Base-by-base conservation (phyloP, 2,113 vertebrate genomes). In the Zosterops hypoxanthus region DNA sequence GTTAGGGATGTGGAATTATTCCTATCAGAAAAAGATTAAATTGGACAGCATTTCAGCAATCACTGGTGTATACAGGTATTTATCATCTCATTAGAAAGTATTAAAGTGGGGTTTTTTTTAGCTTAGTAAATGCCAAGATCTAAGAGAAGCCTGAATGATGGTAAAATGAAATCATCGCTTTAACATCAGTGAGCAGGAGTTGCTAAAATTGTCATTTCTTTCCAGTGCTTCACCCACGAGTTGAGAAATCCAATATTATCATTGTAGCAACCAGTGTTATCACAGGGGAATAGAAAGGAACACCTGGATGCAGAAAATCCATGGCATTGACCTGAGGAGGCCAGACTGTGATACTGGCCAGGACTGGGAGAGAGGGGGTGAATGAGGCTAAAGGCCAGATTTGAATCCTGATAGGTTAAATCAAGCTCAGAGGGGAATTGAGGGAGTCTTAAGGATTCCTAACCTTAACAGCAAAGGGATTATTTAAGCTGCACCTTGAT, bases 291-390 rank as follows among this genome's bases (percentile, higher is more conserved):
- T 66, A 92, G 82, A 93, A 90, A 80, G 57, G 72, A 94, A 70
- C 86, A 97, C n/a, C 89, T 73, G 73, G 83, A 60, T n/a, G 39
- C 55, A 92, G 93, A 95, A 97, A 97, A 98, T 98, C 96, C 96
- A 90, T 85, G 75, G 64, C 86, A 95, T 69, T 97, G 97, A 96
- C 92, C 77, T 56, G 49, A 49, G 64, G 59, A 91, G 63, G 93
- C 93, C 55, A 73, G 78, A 29, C 15, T 82, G 44, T 72, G 86
- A 71, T 77, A n/a, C 46, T 42, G 86, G 56, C 83, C 12, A 9
- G 79, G 65, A 53, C 4, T 61, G 49, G 72, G 75, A 39, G 55
- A 88, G 36, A 88, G 41, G 41, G n/a, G 34, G 1, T 83, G 81
- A 65, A 59, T 0, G 1, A 75, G 94, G 93, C 90, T 76, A 90